These are phyloP conservation scores for Orientallactaga bullata DNA, from an alignment of 2,113 vertebrate species.

Conservation along the genomic window DNA sequence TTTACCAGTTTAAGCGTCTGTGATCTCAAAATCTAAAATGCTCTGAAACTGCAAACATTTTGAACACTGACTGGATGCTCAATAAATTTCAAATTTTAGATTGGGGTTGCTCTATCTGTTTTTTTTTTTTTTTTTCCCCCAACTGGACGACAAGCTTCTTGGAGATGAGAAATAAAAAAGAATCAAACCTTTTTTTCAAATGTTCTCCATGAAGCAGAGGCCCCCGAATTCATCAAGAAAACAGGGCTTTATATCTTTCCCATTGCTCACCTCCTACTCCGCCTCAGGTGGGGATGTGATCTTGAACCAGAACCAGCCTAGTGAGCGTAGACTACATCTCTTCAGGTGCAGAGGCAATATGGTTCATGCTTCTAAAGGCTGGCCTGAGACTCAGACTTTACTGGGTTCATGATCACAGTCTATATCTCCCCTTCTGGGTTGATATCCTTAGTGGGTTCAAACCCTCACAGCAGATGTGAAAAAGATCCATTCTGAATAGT, in stretches of 20 bases:
- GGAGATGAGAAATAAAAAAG: neutral
- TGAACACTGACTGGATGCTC: neutral
- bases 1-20: too few relatives aligned
- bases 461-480: neutral
- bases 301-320: too few relatives aligned
- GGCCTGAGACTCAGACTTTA: neutral
- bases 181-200: neutral
- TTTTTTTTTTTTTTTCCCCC: neutral
- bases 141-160: neutral
- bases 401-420: neutral
- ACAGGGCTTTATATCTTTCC: neutral
- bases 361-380: neutral
- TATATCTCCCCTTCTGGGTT: too few relatives aligned
- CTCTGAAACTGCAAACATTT: neutral
- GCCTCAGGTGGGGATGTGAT: fast-evolving
- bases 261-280: too few relatives aligned
- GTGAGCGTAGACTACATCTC: neutral
- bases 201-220: neutral
- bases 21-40: neutral
- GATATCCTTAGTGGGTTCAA: neutral
- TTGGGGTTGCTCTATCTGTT: too few relatives aligned
- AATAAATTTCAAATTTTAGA: neutral
- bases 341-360: neutral
- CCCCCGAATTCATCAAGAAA: neutral
- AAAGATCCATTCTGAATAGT: neutral